phyloP scores from a whole-genome alignment of 2,888 invertebrate species.

The Pandemis heparana region DNA sequence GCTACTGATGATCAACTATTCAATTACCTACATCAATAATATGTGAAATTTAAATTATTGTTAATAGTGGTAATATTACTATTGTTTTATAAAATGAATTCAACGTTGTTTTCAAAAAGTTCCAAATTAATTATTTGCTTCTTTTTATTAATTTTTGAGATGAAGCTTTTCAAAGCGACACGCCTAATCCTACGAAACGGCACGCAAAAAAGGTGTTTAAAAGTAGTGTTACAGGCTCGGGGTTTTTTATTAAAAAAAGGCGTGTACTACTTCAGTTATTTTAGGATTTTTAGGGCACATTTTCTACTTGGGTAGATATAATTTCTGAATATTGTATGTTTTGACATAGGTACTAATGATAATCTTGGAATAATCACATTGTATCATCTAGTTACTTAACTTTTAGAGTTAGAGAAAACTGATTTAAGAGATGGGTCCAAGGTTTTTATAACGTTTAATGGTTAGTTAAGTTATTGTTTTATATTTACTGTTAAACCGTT shows the following conservation, averaged over 20 bases:
- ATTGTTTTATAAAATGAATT: no score
- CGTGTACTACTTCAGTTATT: no score
- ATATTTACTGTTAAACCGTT: neutral
- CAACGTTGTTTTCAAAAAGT: neutral
- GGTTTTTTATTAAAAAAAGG: no score
- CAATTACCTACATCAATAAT: neutral
- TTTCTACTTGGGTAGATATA: neutral
- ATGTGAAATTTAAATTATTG: neutral
- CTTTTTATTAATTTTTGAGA: neutral
- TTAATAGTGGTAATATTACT: no score
- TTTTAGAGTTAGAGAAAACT: neutral
- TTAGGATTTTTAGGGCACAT: no score
- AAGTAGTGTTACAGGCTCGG: no score
- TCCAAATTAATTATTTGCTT: neutral
- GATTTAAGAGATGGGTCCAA: neutral
- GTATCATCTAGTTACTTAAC: neutral
- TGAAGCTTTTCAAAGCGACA: neutral
- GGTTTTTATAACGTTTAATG: neutral
- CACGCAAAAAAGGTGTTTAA: no score
- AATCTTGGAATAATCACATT: neutral
- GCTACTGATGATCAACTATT: neutral
- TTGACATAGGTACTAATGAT: neutral
- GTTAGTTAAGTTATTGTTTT: neutral
- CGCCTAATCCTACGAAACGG: no score
- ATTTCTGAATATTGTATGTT: neutral